Base-by-base conservation (phyloP, 2,113 vertebrate species). In the Okapia johnstoni region DNA sequence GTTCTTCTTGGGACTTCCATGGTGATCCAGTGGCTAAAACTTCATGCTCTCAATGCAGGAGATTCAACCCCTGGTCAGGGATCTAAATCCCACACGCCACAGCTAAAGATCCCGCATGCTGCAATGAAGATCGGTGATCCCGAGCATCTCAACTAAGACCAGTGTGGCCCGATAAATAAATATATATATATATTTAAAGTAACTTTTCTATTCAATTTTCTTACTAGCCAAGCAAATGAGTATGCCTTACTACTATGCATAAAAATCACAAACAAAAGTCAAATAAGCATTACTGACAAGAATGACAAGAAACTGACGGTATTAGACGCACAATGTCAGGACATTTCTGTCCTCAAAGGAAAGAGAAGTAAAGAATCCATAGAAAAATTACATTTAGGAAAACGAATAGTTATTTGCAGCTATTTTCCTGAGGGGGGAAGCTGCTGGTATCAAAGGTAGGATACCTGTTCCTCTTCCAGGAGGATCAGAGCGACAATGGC, bases 381-480 rank as follows among this genome's bases (percentile, higher is more conserved):
- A 85, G 48, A 46, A 48, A 1, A 7, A 16, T 46, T 66, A 10
- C 17, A 50, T 15, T 84, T 30, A 92, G n/a, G 9, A 48, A 61
- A 93, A 54, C 28, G 7, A 60, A 26, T 2, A 28, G 54, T 7
- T 60, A 1, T 12, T 63, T 85, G 33, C 4, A 66, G 26, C 57
- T 21, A 50, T 80, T 90, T 79, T 81, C 76, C 83, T n/a, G 46
- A 16, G 33, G 8, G 3, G 3, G 23, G 40, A 2, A 79, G 14
- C 10, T 14, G 15, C 2, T 52, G 17, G 3, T 55, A 66, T 76
- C 40, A 10, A 43, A 52, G 94, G 96, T 0, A 43, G 23, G 13
- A 17, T 98, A 99, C 99, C 99, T 99, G 99, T 10, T 99, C 99
- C 80, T 99, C 99, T 94, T 99, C 99, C 61, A 99, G 98, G 93